Base-by-base conservation (phyloP, 2,797 vertebrate species). In the Chaenodraco wilsoni region DNA sequence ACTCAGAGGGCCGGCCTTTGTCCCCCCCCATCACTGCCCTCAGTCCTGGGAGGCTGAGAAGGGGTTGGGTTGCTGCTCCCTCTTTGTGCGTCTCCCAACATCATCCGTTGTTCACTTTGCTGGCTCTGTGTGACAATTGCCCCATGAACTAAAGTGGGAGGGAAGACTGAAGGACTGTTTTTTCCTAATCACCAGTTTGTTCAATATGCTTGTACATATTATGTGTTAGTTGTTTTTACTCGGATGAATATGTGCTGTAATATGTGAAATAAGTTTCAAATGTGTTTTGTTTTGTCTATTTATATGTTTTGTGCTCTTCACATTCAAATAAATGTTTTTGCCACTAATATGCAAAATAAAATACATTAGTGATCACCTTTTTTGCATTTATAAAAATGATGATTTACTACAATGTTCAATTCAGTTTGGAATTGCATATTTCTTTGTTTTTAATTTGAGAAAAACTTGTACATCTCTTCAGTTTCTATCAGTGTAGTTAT, bases 31-130 rank as follows among this genome's bases (percentile, higher is more conserved):
- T 79, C 79, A 23, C 67, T 74, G 86, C 73, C 83, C 79, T 69
- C 52, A 1, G 55, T 75, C 75, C 77, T 71, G 69, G 62, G 81
- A 84, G 83, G 74, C 75, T 57, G n/a, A 74, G 82, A 72, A 77
- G 74, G 77, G 84, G 78, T 77, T 69, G 78, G 76, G 63, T 81
- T 66, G 69, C 79, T 76, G 83, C 69, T 84, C 68, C 67, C 79
- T 80, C 78, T 82, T 84, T 89, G 84, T 87, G 75, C 51, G 49
- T 81, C 76, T 81, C 69, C 11, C 60, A 52, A 56, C 70, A 65
- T 85, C 57, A 51, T 69, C 79, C 46, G 69, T 81, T 85, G 85
- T 82, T 85, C 88, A 83, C 81, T 87, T 90, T 57, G 74, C 72
- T 27, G 71, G n/a, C 75, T 83, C 84, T 70, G 82, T 76, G 81